Evolutionary conservation across 2,888 invertebrate genomes (phyloP).

Genomic region (Drosophila austrosaltans): DNA sequence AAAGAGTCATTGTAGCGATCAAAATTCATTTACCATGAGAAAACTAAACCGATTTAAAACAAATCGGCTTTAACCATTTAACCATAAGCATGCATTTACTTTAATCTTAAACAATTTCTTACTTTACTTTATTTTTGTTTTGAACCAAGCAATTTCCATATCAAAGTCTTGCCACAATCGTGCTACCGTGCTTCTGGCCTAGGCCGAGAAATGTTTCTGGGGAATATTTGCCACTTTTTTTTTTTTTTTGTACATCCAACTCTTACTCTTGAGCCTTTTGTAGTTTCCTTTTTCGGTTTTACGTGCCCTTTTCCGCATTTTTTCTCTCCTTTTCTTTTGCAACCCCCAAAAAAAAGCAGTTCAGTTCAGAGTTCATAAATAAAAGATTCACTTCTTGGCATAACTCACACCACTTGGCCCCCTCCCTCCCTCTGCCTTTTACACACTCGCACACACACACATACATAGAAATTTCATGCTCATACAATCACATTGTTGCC

Average conservation of each 20-base stretch:
- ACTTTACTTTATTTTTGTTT: background rate
- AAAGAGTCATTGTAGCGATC: conserved; percentile 19
- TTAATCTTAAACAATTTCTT: background rate
- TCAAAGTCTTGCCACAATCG: conserved; percentile 50
- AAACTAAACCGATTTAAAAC: background rate
- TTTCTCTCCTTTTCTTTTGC: conserved; percentile 18
- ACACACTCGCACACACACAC: conserved; percentile 33
- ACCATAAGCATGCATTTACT: background rate
- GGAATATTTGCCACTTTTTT: conserved; percentile 24
- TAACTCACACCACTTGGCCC: conserved; percentile 3
- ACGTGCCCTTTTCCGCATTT: conserved; percentile 39
- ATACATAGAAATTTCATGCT: conserved; percentile 28
- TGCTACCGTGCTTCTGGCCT: conserved; percentile 11
- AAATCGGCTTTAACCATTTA: conserved; percentile 10
- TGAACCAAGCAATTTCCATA: conserved; percentile 48
- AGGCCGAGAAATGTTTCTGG: conserved; percentile 21
- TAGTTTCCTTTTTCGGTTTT: conserved; percentile 42
- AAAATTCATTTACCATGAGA: conserved; percentile 30
- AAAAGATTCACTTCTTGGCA: conserved; percentile 66
- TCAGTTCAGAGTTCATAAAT: conserved; percentile 67
- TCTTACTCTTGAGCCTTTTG: conserved; percentile 26
- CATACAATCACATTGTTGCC: conserved; percentile 58
- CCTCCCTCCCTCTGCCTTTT: background rate
- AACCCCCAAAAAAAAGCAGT: conserved; percentile 49
- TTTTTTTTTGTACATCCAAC: too few species aligned